These are phyloP conservation scores for Philaenus spumarius DNA, from an alignment of 1,140 invertebrate genomes.

Conservation along the genomic window DNA sequence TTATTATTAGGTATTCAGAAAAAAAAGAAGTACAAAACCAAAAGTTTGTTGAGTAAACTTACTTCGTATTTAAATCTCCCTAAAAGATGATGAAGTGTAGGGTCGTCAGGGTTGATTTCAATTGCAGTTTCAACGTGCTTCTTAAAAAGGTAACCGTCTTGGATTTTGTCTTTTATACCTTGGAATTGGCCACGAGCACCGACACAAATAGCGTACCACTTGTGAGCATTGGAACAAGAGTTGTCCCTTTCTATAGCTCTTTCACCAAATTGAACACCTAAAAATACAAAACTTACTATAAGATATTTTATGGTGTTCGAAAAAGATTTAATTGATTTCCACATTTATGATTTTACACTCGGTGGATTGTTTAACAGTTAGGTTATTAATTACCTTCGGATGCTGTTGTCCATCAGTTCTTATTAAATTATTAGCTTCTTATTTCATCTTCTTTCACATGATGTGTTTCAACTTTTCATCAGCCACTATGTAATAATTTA, in stretches of 20 bases:
- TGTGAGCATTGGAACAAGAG: slow-evolving; percentile 56
- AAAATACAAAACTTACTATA: slow-evolving; percentile 11
- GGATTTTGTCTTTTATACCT: slow-evolving; percentile 58
- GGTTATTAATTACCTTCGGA: no score
- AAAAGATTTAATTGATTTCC: no score
- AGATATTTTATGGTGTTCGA: no score
- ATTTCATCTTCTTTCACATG: no score
- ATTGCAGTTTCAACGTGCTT: slow-evolving; percentile 65
- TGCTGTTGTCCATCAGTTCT: no score
- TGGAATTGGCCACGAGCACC: slow-evolving; percentile 55
- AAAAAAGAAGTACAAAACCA: neutral
- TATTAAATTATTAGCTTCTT: no score
- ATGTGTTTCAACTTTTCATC: no score
- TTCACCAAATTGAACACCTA: slow-evolving; percentile 54
- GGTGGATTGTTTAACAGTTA: no score
- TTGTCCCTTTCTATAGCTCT: slow-evolving; percentile 48
- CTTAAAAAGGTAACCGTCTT: slow-evolving; percentile 60
- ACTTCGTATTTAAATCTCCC: slow-evolving; percentile 65
- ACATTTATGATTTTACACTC: no score
- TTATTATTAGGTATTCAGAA: neutral
- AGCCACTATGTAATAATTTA: no score
- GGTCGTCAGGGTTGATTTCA: slow-evolving; percentile 55
- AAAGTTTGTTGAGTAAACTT: slow-evolving; percentile 23
- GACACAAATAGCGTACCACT: slow-evolving; percentile 71
- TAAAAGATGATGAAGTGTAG: slow-evolving; percentile 58